Percentiles rank a stretch among this genome's conserved stretches.
Conservation (phyloP, 2,888 invertebrate species). For the Tenthredo mesomela region DNA sequence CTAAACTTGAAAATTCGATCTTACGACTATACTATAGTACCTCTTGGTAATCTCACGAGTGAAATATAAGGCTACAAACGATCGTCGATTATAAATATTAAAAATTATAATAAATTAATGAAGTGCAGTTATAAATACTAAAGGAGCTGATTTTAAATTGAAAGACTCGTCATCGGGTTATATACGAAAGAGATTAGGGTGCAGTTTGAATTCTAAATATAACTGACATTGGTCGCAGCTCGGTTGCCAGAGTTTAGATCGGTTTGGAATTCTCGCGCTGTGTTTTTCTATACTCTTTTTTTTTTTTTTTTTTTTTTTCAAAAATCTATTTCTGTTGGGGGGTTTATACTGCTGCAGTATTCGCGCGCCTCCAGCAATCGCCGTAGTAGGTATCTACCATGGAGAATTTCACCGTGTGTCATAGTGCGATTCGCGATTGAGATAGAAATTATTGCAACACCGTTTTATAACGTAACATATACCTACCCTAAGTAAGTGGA, state of each 20-base stretch:
- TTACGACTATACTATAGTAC: background rate
- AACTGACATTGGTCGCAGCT: conserved; percentile 20
- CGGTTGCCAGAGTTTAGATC: conserved; percentile 34
- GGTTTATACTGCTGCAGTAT: background rate
- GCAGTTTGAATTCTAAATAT: conserved; percentile 44
- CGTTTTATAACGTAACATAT: background rate
- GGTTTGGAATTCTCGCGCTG: conserved; percentile 35
- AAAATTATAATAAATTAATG: background rate
- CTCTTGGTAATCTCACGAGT: background rate
- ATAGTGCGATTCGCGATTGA: background rate
- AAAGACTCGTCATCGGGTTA: conserved; percentile 16
- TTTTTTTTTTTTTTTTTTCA: conserved; percentile 9
- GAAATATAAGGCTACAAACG: background rate
- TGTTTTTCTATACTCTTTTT: conserved; percentile 9
- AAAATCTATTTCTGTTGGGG: conserved; percentile 54
- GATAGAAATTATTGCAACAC: background rate
- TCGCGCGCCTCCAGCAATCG: conserved; percentile 39
- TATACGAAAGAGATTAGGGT: conserved; percentile 12
- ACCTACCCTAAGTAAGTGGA: background rate
- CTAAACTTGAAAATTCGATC: background rate
- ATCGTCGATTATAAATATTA: background rate
- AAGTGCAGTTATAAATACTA: background rate
- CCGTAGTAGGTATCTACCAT: background rate
- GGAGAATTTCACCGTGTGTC: conserved; percentile 23
- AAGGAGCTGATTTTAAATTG: background rate